Conservation (phyloP, 2,113 vertebrate genomes). For the Conger conger region DNA sequence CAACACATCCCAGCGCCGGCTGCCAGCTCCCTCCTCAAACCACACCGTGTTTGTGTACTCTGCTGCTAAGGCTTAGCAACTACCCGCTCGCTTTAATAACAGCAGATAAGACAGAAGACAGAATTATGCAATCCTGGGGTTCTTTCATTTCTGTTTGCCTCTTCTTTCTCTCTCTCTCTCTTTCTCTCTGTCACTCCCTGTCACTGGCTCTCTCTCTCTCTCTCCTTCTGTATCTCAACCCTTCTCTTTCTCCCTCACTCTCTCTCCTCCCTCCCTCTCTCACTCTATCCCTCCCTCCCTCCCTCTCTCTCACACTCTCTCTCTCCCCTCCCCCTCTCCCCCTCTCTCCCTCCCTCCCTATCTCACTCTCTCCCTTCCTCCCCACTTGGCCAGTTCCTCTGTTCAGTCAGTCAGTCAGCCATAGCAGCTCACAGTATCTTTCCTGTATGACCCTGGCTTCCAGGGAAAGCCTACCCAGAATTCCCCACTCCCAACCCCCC, state of each 20-base stretch:
- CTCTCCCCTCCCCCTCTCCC: constrained; percentile 53
- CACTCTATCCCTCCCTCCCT: constrained; percentile 21
- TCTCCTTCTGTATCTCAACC: too few relatives aligned
- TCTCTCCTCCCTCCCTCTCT: constrained; percentile 34
- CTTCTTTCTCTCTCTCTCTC: constrained; percentile 55
- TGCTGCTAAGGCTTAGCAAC: background rate
- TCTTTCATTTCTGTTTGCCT: background rate
- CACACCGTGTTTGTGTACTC: constrained; percentile 17
- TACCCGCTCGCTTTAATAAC: background rate
- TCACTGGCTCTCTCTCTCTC: constrained; percentile 38
- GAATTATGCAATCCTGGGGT: constrained; percentile 21
- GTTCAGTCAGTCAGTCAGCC: constrained; percentile 17
- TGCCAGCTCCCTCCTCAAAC: background rate
- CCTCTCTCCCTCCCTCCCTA: constrained; percentile 13
- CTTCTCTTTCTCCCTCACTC: constrained; percentile 11
- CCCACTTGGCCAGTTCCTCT: background rate
- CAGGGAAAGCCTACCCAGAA: constrained; percentile 1
- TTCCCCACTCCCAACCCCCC: background rate
- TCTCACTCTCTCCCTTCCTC: constrained; percentile 34
- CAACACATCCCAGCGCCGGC: background rate
- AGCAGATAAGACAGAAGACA: constrained; percentile 3
- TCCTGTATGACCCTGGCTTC: background rate
- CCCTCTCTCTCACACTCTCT: constrained; percentile 28
- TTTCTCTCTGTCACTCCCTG: constrained; percentile 15
- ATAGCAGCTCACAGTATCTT: background rate